Conservation (phyloP, 2,113 vertebrate species). For the Ptyas mucosa region DNA sequence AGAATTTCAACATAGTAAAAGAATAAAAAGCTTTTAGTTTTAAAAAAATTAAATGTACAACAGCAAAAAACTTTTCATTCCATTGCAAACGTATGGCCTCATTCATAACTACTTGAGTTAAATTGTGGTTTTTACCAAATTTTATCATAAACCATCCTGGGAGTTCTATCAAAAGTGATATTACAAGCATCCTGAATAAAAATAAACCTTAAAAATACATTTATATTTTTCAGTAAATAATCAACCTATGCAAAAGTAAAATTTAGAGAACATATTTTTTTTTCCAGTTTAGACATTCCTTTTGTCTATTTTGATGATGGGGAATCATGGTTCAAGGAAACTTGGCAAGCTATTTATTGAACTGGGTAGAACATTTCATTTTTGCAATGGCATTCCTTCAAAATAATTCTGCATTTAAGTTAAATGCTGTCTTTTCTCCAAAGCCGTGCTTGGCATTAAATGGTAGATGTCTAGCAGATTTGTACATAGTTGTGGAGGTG, state of each 20-base stretch:
- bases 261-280: background rate
- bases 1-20: slow-evolving; percentile 35
- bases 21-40: slow-evolving; percentile 31
- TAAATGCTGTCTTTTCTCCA: background rate
- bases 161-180: background rate
- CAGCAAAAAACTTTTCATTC: background rate
- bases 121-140: background rate
- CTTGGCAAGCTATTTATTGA: background rate
- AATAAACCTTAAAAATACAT: background rate
- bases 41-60: slow-evolving; percentile 5
- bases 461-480: background rate
- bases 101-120: background rate
- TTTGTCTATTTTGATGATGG: background rate
- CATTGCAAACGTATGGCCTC: background rate
- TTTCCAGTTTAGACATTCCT: background rate
- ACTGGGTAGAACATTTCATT: background rate
- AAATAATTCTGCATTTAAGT: background rate
- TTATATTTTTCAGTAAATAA: background rate
- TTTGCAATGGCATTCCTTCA: background rate
- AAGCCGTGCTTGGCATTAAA: background rate
- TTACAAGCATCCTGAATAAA: background rate
- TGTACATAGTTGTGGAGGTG: no score
- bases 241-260: background rate
- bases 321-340: no score
- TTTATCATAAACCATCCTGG: background rate